These are phyloP conservation scores for Acrobasis consociella DNA, from an alignment of 2,888 invertebrate genomes.

Conservation along the genomic window DNA sequence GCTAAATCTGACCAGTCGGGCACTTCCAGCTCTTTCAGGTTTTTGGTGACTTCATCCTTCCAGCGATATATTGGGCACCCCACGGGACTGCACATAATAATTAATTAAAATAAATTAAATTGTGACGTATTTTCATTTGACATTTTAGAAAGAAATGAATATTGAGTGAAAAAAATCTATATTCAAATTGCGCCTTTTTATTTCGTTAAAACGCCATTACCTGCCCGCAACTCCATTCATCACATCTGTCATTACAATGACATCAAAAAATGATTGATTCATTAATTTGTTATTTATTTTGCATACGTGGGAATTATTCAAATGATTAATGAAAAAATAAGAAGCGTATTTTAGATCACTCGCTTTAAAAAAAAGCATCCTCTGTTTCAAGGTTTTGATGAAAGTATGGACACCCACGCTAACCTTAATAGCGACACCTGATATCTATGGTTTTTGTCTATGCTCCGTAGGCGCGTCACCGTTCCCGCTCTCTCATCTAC, in stretches of 20 bases:
- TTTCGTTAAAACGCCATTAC: slow-evolving; percentile 15
- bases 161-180: neutral
- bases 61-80: no score
- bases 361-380: no score
- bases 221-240: slow-evolving; percentile 6
- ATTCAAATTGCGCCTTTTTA: neutral
- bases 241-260: slow-evolving; percentile 12
- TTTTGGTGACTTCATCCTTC: no score
- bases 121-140: neutral
- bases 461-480: no score
- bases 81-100: no score
- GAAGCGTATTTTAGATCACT: neutral
- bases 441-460: no score
- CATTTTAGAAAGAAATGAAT: neutral
- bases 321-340: slow-evolving; percentile 12
- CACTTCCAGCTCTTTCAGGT: no score
- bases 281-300: slow-evolving; percentile 19
- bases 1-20: no score
- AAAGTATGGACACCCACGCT: no score
- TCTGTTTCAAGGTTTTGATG: no score
- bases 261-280: slow-evolving; percentile 20
- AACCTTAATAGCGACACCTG: no score
- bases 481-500: no score
- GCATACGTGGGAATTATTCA: slow-evolving; percentile 4
- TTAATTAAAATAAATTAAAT: neutral